These are phyloP conservation scores for Sebastiscus albofasciatus DNA, from an alignment of 2,797 vertebrate genomes.

Conservation along the genomic window DNA sequence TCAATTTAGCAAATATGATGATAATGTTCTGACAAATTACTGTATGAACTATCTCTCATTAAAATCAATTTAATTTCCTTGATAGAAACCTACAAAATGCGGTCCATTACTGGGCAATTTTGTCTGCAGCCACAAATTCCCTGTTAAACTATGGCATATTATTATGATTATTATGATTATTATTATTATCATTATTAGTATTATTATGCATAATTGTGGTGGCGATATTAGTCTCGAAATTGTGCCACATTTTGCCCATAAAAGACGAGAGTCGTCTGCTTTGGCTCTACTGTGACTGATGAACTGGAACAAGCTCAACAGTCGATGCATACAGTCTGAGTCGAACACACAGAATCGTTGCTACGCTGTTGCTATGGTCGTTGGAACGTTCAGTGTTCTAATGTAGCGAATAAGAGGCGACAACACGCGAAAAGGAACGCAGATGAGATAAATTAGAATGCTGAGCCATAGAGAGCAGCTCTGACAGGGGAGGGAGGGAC, in stretches of 20 bases:
- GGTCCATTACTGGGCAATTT: not conserved
- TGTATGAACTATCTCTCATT: not conserved
- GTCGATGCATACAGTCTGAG: not conserved
- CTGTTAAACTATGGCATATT: not conserved
- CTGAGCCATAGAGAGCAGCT: not conserved
- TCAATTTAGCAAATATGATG: not conserved
- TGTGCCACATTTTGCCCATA: not conserved
- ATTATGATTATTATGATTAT: accelerated
- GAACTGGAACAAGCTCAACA: not conserved
- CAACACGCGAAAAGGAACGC: not conserved
- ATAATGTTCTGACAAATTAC: not conserved
- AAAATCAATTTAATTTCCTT: not conserved
- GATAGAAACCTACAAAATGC: not conserved
- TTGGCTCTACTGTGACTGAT: not conserved
- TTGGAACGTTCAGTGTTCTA: not conserved
- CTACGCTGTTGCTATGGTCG: not conserved
- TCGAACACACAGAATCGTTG: not conserved
- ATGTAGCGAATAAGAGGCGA: not conserved
- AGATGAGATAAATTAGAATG: not conserved
- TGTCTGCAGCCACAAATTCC: not conserved
- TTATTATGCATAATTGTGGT: not conserved
- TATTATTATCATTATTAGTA: not conserved
- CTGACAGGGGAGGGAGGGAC: too few relatives aligned
- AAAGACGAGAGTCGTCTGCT: not conserved
- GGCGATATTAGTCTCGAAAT: not conserved